Evolutionary conservation across 2,797 vertebrate species (phyloP).

Genomic region (Menidia menidia): DNA sequence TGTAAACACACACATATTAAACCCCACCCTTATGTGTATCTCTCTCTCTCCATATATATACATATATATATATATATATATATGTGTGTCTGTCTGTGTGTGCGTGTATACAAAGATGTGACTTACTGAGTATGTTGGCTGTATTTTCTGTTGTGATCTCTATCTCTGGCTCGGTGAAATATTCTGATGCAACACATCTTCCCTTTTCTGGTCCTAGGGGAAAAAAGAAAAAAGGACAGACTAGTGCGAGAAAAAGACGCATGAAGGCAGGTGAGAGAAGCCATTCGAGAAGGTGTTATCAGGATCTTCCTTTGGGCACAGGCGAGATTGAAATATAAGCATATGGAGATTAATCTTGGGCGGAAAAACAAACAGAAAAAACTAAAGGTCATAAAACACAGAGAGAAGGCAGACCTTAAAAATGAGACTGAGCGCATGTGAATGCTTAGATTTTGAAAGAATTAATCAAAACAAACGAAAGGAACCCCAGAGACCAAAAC

Average conservation of each 20-base stretch:
- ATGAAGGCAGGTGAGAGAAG: not conserved
- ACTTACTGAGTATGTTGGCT: constrained; percentile 92
- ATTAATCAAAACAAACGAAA: not conserved
- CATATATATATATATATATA: too few relatives aligned
- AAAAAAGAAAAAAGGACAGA: not conserved
- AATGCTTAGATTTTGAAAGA: constrained; percentile 4
- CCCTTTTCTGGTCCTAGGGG: constrained; percentile 79
- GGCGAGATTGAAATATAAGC: not conserved
- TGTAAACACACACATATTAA: too few relatives aligned
- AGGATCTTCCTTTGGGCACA: constrained; percentile 5
- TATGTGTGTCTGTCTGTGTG: not conserved
- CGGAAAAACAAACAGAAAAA: constrained; percentile 12
- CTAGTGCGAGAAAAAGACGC: not conserved
- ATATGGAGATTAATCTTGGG: constrained; percentile 1
- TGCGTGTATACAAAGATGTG: not conserved
- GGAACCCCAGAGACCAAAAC: not conserved
- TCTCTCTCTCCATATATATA: too few relatives aligned
- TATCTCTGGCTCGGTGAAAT: constrained; percentile 89
- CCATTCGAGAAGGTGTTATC: fast-evolving
- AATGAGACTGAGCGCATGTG: not conserved
- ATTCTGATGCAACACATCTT: constrained; percentile 90
- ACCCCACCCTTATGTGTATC: too few relatives aligned
- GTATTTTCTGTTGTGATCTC: constrained; percentile 93
- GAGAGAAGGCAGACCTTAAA: constrained; percentile 3
- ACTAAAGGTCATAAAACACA: constrained; percentile 5